A percentile compares a stretch with the other conserved stretches of the same genome.
phyloP scores from a whole-genome alignment of 1,140 invertebrate species.

The Drosophila varians region DNA sequence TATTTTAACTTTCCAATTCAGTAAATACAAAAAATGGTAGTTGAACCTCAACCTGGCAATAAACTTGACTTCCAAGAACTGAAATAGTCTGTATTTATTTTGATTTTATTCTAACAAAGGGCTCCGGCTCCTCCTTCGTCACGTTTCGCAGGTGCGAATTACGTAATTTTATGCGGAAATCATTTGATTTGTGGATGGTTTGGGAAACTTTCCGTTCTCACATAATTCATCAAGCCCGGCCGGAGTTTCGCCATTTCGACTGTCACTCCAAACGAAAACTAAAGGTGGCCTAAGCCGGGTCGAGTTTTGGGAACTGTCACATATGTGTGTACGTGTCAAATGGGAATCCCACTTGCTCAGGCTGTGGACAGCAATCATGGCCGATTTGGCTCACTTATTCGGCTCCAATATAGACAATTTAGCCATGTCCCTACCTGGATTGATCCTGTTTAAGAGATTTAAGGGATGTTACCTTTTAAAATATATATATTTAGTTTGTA shows the following conservation, averaged over 20 bases:
- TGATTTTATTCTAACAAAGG: conserved; percentile 6
- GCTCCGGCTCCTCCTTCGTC: not conserved
- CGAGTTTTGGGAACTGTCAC: conserved; percentile 46
- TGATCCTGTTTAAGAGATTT: not conserved
- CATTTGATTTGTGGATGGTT: conserved; percentile 42
- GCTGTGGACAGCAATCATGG: conserved; percentile 24
- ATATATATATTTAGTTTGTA: not conserved
- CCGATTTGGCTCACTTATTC: conserved; percentile 15
- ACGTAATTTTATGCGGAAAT: conserved; percentile 45
- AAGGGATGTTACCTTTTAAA: not conserved
- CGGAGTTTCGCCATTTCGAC: conserved; percentile 24
- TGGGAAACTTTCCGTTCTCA: conserved; percentile 42
- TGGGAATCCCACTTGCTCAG: conserved; percentile 35
- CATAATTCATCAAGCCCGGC: conserved; percentile 49
- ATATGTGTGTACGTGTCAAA: conserved; percentile 45
- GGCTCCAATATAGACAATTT: not conserved
- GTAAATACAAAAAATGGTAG: not conserved
- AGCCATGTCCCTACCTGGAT: too few relatives aligned
- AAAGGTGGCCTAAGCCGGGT: conserved; percentile 39
- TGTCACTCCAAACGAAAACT: conserved; percentile 41
- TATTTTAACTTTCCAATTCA: not conserved
- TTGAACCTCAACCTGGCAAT: not conserved
- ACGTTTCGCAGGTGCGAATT: conserved; percentile 39
- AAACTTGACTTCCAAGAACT: conserved; percentile 6
- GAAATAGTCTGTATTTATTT: not conserved